Evolutionary conservation across 2,888 invertebrate species (phyloP).

Genomic region (Punctoribates punctum): DNA sequence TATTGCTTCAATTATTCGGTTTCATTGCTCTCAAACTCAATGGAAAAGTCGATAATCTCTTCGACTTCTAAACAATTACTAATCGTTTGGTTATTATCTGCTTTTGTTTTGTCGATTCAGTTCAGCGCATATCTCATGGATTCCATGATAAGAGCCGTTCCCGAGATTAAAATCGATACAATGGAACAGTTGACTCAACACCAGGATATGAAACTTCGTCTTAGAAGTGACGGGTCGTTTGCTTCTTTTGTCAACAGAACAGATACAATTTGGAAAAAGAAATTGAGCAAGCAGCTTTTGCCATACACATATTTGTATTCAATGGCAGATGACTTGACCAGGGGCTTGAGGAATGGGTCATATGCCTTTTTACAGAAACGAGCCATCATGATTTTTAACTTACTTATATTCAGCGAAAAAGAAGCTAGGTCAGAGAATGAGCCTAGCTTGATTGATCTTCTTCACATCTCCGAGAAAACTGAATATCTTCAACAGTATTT

Average conservation of each 20-base stretch:
- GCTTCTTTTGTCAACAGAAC: not conserved
- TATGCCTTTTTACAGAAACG: no score
- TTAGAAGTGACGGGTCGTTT: not conserved
- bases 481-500: no score
- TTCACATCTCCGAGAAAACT: no score
- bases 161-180: not conserved
- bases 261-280: no score
- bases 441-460: no score
- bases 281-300: no score
- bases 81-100: not conserved
- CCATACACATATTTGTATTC: no score
- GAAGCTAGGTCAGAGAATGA: no score
- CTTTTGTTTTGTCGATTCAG: not conserved
- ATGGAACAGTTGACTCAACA: not conserved
- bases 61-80: not conserved
- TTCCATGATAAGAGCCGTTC: not conserved
- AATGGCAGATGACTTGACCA: no score
- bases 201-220: not conserved
- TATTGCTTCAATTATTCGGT: not conserved
- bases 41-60: not conserved
- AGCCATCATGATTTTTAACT: no score
- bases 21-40: not conserved
- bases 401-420: no score
- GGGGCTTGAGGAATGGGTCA: no score
- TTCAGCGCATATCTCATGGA: not conserved